phyloP scores from a whole-genome alignment of 2,888 invertebrate species.

The Chromoteleia sp. region DNA sequence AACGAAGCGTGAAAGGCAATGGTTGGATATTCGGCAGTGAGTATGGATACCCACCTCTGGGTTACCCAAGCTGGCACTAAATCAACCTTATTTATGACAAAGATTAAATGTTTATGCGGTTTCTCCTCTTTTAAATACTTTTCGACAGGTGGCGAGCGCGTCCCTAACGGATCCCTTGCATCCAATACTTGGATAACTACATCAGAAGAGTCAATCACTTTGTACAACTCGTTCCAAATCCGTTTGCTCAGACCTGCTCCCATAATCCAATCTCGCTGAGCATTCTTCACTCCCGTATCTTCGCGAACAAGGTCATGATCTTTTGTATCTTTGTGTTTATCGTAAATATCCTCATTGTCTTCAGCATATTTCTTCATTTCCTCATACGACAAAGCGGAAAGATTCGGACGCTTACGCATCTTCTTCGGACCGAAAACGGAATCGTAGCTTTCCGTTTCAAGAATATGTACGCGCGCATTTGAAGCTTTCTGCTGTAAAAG shows the following conservation, averaged over 20 bases:
- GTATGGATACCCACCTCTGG: constrained; percentile 97
- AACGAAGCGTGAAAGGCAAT: constrained; percentile 99
- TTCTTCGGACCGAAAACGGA: constrained; percentile 98
- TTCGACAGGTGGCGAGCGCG: constrained; percentile 95
- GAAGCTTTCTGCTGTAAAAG: constrained; percentile 96
- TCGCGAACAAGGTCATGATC: constrained; percentile 94
- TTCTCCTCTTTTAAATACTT: constrained; percentile 97
- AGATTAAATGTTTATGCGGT: constrained; percentile 98
- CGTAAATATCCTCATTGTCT: constrained; percentile 91
- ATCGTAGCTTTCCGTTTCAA: constrained; percentile 98
- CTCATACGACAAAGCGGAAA: constrained; percentile 90
- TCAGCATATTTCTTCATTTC: constrained; percentile 91
- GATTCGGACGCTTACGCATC: constrained; percentile 94
- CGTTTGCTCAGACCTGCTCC: constrained; percentile 97
- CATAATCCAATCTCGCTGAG: constrained; percentile 97
- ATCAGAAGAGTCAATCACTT: constrained; percentile 99
- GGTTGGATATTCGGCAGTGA: constrained; percentile 98
- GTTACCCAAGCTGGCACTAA: constrained; percentile 99
- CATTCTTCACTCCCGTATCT: constrained; percentile 91
- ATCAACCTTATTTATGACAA: constrained; percentile 98
- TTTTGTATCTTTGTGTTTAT: constrained; percentile 88
- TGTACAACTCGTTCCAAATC: constrained; percentile 99
- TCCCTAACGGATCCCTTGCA: constrained; percentile 98
- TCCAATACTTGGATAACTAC: constrained; percentile 96
- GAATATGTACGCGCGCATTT: constrained; percentile 95